Conservation (phyloP, 2,888 invertebrate genomes). For the Celastrina argiolus region DNA sequence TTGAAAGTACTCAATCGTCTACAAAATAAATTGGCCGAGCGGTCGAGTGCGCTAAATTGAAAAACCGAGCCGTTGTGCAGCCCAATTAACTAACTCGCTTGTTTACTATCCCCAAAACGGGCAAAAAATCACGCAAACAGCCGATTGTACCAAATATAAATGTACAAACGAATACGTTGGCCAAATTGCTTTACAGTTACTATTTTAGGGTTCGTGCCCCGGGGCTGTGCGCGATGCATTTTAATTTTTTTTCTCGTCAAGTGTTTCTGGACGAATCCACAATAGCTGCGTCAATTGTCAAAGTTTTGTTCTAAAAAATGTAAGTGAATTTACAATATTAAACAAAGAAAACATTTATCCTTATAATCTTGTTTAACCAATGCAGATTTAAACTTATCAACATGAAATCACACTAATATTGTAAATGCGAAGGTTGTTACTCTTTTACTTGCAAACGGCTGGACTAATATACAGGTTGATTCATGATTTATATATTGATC, state of each 20-base stretch:
- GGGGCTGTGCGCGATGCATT: neutral
- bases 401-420: no score
- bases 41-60: constrained; percentile 24
- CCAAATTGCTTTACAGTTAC: constrained; percentile 8
- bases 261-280: no score
- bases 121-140: constrained; percentile 14
- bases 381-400: no score
- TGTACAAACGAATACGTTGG: constrained; percentile 6
- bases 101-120: constrained; percentile 12
- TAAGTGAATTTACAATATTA: no score
- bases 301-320: no score
- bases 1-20: constrained; percentile 20
- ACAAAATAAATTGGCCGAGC: constrained; percentile 10
- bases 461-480: no score
- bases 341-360: no score
- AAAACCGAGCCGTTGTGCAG: constrained; percentile 19
- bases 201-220: neutral
- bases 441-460: no score
- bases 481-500: no score
- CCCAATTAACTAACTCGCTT: constrained; percentile 23
- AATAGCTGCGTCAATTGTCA: no score
- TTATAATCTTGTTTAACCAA: no score
- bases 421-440: no score
- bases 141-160: constrained; percentile 13
- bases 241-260: neutral